phyloP scores from a whole-genome alignment of 2,888 invertebrate species.

The Aproaerema taeniolella region DNA sequence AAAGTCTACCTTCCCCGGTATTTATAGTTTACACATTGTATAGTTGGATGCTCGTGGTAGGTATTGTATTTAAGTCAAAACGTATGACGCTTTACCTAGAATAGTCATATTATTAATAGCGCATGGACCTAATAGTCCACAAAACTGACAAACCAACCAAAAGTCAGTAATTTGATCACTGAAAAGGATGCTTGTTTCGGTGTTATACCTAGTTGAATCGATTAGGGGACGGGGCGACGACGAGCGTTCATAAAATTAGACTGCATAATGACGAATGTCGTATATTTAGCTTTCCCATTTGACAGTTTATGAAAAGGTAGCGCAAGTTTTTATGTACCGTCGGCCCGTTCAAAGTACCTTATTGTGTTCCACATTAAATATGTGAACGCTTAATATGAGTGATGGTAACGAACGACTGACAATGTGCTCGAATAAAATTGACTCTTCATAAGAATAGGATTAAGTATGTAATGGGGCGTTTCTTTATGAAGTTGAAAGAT shows the following conservation, averaged over 20 bases:
- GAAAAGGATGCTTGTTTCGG: constrained; percentile 12
- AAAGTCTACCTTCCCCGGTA: too few species aligned
- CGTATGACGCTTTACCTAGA: too few species aligned
- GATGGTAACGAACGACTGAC: constrained; percentile 57
- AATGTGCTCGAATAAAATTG: constrained; percentile 64
- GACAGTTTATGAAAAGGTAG: constrained; percentile 57
- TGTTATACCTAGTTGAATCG: constrained; percentile 16
- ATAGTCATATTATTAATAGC: too few species aligned
- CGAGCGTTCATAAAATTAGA: constrained; percentile 53
- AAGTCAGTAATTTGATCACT: too few species aligned
- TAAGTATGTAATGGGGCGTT: constrained; percentile 55
- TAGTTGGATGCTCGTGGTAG: too few species aligned
- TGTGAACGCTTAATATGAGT: constrained; percentile 59
- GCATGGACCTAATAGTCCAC: too few species aligned
- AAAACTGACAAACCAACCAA: too few species aligned
- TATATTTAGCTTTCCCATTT: constrained; percentile 59
- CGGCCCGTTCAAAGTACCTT: constrained; percentile 38
- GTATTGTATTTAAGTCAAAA: too few species aligned
- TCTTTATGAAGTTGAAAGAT: constrained; percentile 51
- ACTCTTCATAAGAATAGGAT: constrained; percentile 64
- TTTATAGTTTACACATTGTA: too few species aligned
- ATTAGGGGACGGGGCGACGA: constrained; percentile 5
- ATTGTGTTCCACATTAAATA: constrained; percentile 53
- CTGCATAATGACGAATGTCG: constrained; percentile 59
- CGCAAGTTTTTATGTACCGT: constrained; percentile 47